Evolutionary conservation across 1,140 invertebrate species (phyloP).

Genomic region (Nebria ingens): DNA sequence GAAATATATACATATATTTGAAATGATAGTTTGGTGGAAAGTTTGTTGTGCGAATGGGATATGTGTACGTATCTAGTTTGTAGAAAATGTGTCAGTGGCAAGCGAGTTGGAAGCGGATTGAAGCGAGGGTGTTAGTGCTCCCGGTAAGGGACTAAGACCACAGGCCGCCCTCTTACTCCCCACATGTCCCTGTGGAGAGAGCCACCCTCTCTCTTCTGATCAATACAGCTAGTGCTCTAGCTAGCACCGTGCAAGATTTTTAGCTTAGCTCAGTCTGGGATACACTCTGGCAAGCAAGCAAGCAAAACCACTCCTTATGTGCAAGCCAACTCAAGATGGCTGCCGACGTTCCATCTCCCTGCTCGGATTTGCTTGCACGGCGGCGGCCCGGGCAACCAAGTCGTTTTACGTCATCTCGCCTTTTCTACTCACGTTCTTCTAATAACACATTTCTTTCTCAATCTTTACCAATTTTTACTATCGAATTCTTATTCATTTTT

Average conservation of each 20-base stretch:
- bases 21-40: neutral
- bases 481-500: no score
- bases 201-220: slow-evolving; percentile 1
- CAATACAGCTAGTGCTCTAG: slow-evolving; percentile 3
- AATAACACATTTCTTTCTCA: no score
- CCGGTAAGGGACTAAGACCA: slow-evolving; percentile 8
- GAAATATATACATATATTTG: no score
- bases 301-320: neutral
- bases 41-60: neutral
- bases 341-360: neutral
- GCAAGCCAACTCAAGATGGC: neutral
- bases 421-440: no score
- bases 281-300: neutral
- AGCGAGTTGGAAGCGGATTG: neutral
- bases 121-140: slow-evolving; percentile 7
- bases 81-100: no score
- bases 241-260: slow-evolving; percentile 9
- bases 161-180: neutral
- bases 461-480: no score
- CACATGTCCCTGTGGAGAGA: neutral
- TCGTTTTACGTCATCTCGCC: no score
- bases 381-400: no score
- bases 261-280: slow-evolving; percentile 7
- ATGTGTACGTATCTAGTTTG: no score
- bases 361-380: no score